Conservation (phyloP, 2,113 vertebrate genomes). For the Marmota flaviventris region DNA sequence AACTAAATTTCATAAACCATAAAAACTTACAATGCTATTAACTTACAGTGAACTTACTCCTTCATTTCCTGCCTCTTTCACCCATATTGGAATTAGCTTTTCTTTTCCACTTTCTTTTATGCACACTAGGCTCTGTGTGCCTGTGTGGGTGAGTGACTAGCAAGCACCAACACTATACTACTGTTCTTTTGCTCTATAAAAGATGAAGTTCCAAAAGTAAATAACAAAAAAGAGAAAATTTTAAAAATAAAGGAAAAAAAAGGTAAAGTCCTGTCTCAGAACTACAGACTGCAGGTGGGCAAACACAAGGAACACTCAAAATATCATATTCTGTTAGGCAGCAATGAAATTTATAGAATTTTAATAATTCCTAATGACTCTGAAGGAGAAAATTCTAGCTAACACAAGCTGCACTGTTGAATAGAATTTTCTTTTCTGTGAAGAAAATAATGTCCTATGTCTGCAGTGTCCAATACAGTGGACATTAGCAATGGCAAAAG, state of each 20-base stretch:
- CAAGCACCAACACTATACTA: neutral
- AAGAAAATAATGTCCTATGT: neutral
- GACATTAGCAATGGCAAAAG: neutral
- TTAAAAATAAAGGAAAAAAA: neutral
- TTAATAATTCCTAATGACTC: conserved; percentile 48
- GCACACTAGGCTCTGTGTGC: neutral
- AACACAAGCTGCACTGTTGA: neutral
- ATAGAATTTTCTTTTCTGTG: neutral
- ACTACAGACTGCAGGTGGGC: neutral
- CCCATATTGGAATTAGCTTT: neutral
- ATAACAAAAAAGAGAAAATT: no score
- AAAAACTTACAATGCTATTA: conserved; percentile 55
- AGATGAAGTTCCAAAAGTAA: neutral
- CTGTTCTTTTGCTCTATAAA: neutral
- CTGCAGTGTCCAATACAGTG: neutral
- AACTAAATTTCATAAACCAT: conserved; percentile 64
- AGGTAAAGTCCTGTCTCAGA: conserved; percentile 9
- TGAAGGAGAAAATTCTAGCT: conserved; percentile 22
- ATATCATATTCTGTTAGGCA: neutral
- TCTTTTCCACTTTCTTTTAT: neutral
- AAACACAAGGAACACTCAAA: neutral
- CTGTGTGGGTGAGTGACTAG: neutral
- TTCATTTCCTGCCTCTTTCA: conserved; percentile 47
- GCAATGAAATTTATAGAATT: conserved; percentile 31
- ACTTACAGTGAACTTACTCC: conserved; percentile 17